Base-by-base conservation (phyloP, 2,888 invertebrate species). In the Brachyopa scutellaris region DNA sequence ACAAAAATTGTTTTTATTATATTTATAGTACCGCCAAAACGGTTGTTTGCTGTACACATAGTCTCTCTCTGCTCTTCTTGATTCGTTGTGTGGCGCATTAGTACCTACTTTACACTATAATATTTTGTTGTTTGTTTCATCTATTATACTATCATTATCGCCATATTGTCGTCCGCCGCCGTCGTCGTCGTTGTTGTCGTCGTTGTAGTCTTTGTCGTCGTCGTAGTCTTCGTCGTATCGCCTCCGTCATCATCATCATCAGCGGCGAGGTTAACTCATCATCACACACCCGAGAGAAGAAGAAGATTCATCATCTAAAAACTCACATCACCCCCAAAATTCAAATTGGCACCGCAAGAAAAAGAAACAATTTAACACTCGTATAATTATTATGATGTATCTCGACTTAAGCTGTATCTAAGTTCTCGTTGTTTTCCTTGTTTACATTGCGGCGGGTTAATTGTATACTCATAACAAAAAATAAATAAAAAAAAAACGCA, bases 1-100 rank as follows among this genome's bases (percentile, higher is more conserved):
- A 57, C 29, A 89, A 90, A 90, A 90, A 90, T 89, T 89, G 89
- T 88, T 89, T 90, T 90, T 90, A 90, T 90, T 90, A 90, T 90
- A 90, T 90, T 90, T 90, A 90, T 90, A 90, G 90, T 89, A 77
- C 83, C 83, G 83, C 77, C 77, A 77, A 77, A 83, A 72, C 83
- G 83, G 72, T 72, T 83, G 77, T 83, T 77, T 67, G 77, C 77
- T 66, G 26, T 26, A 6, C 26, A 80, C 55, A 73, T 31, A 51
- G 59, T 61, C 76, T 47, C 76, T 76, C 55, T 45, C 74, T 79
- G 40, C 40, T 67, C 45, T 66, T 31, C 51, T 36, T 51, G 1
- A 61, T 77, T 72, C 77, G 82, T 70, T 70, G 70, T 82, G 59
- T 82, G 72, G 82, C 76, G 66, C 76, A 76, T 82, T 82, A 82